Conservation (phyloP, 1,140 invertebrate species). For the Temnothorax longispinosus region DNA sequence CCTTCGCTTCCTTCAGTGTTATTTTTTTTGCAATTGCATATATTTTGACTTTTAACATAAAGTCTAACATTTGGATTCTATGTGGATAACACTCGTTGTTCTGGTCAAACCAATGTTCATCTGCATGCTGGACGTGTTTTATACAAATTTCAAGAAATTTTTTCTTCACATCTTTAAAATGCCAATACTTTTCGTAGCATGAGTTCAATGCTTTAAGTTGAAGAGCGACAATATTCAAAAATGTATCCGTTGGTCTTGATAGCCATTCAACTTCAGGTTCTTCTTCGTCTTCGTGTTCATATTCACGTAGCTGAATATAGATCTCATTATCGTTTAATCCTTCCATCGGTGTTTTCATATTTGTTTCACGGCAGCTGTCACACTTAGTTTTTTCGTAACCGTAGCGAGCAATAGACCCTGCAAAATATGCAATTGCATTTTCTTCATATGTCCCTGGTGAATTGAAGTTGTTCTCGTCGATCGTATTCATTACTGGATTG, state of each 20-base stretch:
- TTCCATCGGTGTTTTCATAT: constrained; percentile 28
- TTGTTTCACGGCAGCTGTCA: neutral
- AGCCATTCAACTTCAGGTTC: constrained; percentile 2
- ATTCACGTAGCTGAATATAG: constrained; percentile 5
- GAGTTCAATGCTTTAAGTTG: too few species aligned
- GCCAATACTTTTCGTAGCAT: too few species aligned
- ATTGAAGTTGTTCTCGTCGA: too few species aligned
- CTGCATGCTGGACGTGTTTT: too few species aligned
- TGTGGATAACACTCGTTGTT: too few species aligned
- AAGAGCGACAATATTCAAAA: too few species aligned
- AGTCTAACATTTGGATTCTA: neutral
- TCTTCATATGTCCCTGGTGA: too few species aligned
- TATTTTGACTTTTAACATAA: constrained; percentile 16
- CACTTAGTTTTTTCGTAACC: neutral
- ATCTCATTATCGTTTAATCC: neutral
- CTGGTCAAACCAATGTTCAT: too few species aligned
- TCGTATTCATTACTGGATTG: neutral
- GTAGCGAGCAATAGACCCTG: neutral
- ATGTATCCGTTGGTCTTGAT: constrained; percentile 14
- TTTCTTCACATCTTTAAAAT: too few species aligned
- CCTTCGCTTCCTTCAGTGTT: neutral
- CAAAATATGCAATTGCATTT: constrained; percentile 7
- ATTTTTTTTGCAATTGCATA: constrained; percentile 16
- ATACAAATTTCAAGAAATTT: too few species aligned
- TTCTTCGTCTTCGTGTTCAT: neutral